Evolutionary conservation across 2,113 vertebrate species (phyloP), one percentile per base, ranked within the genome.

Genomic region (Xenus cinereus): DNA sequence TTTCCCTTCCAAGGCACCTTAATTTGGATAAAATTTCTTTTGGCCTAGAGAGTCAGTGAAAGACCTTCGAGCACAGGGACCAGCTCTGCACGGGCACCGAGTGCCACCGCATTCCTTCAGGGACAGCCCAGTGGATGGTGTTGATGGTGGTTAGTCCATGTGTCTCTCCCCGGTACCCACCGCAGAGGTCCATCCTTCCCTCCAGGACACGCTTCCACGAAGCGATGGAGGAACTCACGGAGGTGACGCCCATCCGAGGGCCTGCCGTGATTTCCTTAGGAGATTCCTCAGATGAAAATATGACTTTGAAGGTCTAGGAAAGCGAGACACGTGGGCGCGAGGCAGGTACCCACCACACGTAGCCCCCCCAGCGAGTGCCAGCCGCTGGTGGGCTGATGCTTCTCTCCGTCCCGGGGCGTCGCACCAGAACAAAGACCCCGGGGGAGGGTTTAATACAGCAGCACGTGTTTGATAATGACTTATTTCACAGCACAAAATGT

Each of bases 91-190:
- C 14, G 15, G 60, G 51, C 68, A 13, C 41, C 6, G 0, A 14
- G 37, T 26, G 74, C 15, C 43, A 10, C 27, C 2, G 2, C 19
- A 0, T 3, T 5, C 20, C 1, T 1, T 5, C 2, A 7, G 30
- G 62, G 45, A 11, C 33, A 16, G 27, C 51, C 53, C 53, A 54
- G 28, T 3, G 10, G 53, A 10, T 54, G 51, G 51, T 53, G 51
- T 5, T 27, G 51, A 9, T 15, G 15, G 27, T 53, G 9, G 14
- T 10, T 22, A 7, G 30, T 17, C 2, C 19, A 6, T 1, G 17
- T 7, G 2, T 0, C 2, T 8, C 16, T 11, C 27, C 45, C 30
- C 53, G 3, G 14, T 5, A 6, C 26, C 59, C 3, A 8, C 45
- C 3, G n/a, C 39, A 14, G 54, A 27, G 2, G 3, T 2, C 41